A percentile compares a stretch with the other conserved stretches of the same genome.
Evolutionary conservation across 2,888 invertebrate genomes (phyloP).

Genomic region (Dolichomitus sp.): DNA sequence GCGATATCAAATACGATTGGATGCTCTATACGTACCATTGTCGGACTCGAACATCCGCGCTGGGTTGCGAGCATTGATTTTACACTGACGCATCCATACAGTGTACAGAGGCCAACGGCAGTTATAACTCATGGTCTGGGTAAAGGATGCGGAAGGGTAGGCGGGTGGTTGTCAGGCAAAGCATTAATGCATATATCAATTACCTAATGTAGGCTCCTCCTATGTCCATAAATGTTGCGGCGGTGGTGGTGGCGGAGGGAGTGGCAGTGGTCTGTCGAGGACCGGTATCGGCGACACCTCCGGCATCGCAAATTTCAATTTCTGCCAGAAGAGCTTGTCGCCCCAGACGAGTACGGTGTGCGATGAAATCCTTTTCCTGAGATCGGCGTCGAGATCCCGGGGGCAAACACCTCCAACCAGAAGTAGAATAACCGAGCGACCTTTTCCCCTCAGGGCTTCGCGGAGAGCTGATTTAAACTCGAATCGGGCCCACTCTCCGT

Average conservation of each 20-base stretch:
- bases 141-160: neutral
- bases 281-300: constrained; percentile 87
- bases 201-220: constrained; percentile 80
- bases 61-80: constrained; percentile 34
- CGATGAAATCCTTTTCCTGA: constrained; percentile 95
- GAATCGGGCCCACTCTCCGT: constrained; percentile 98
- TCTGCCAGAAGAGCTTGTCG: constrained; percentile 98
- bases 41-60: constrained; percentile 1
- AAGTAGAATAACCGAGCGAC: constrained; percentile 95
- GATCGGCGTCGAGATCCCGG: constrained; percentile 95
- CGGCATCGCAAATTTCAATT: constrained; percentile 96
- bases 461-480: constrained; percentile 98
- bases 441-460: constrained; percentile 95
- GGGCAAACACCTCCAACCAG: constrained; percentile 96
- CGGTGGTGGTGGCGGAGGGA: constrained; percentile 87
- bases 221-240: constrained; percentile 93
- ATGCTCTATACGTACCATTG: constrained; percentile 12
- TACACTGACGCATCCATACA: neutral
- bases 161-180: neutral
- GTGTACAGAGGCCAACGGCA: neutral
- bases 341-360: constrained; percentile 97
- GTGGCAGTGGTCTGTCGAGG: constrained; percentile 82
- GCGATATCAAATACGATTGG: constrained; percentile 18
- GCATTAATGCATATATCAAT: constrained; percentile 43
- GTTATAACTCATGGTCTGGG: constrained; percentile 24